Percentiles rank a stretch among this genome's conserved stretches.
Conservation (phyloP, 2,888 invertebrate genomes). For the Coelopa pilipes region DNA sequence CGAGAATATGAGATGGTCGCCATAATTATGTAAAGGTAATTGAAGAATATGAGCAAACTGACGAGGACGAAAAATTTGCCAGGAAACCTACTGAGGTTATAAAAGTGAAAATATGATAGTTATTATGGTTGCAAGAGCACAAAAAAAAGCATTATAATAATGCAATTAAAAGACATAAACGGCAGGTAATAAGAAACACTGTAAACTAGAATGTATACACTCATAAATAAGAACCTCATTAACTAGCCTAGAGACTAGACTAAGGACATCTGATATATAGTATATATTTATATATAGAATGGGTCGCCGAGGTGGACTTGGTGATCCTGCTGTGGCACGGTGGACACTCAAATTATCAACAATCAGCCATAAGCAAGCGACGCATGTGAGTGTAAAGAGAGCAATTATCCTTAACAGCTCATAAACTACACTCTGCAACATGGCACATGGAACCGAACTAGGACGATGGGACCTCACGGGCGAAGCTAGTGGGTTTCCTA, state of each 20-base stretch:
- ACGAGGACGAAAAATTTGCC: too few relatives aligned
- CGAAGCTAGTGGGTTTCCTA: conserved; percentile 14
- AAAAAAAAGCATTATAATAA: too few relatives aligned
- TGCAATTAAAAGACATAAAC: too few relatives aligned
- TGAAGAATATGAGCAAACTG: too few relatives aligned
- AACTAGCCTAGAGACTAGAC: conserved; percentile 21
- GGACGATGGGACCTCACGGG: background rate
- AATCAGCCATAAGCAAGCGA: background rate
- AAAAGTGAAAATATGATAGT: too few relatives aligned
- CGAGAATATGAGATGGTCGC: background rate
- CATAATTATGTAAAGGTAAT: background rate
- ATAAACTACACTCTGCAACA: background rate
- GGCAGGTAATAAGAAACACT: too few relatives aligned
- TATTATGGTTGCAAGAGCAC: too few relatives aligned
- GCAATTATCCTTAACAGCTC: conserved; percentile 31
- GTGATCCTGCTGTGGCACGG: background rate
- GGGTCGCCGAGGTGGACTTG: too few relatives aligned
- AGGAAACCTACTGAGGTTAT: too few relatives aligned
- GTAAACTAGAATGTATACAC: too few relatives aligned
- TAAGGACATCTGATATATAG: background rate
- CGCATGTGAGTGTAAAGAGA: background rate
- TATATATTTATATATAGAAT: background rate
- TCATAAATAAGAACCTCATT: background rate
- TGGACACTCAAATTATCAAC: background rate
- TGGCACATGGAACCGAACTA: too few relatives aligned